Conservation (phyloP, 37 sponge, comb jelly and placozoan genomes). For the Haliclona indistincta region DNA sequence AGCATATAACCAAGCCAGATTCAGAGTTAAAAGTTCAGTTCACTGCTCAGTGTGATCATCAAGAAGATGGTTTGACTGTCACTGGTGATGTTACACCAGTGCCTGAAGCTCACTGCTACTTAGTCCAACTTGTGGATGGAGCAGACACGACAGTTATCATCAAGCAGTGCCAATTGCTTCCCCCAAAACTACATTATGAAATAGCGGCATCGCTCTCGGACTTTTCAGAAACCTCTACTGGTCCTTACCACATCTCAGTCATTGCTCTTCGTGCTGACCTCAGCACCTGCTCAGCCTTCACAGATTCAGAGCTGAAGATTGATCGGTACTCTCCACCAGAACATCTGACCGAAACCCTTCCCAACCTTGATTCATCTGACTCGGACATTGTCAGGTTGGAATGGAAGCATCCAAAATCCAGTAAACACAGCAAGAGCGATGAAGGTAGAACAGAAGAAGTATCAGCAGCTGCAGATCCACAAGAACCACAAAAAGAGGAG, state of each 20-base stretch:
- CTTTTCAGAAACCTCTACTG: background rate
- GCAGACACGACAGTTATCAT: background rate
- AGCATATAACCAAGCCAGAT: background rate
- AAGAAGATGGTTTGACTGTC: background rate
- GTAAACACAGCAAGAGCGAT: background rate
- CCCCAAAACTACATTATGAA: too few species aligned
- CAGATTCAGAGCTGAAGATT: background rate
- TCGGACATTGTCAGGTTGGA: background rate
- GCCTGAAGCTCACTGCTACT: background rate
- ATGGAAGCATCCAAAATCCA: background rate
- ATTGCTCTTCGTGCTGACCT: background rate
- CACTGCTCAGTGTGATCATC: background rate
- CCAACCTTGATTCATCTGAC: background rate
- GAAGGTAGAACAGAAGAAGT: background rate
- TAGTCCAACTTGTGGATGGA: background rate
- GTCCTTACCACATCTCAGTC: background rate
- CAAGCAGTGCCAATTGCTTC: too few species aligned
- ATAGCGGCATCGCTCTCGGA: too few species aligned
- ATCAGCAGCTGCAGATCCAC: background rate
- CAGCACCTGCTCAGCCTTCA: background rate
- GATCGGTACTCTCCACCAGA: background rate
- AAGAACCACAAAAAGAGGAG: background rate
- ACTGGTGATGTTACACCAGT: background rate
- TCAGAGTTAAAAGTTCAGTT: too few species aligned
- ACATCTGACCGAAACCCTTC: background rate